Conservation (phyloP, 2,113 vertebrate species). For the Hydrochoerus hydrochaeris region DNA sequence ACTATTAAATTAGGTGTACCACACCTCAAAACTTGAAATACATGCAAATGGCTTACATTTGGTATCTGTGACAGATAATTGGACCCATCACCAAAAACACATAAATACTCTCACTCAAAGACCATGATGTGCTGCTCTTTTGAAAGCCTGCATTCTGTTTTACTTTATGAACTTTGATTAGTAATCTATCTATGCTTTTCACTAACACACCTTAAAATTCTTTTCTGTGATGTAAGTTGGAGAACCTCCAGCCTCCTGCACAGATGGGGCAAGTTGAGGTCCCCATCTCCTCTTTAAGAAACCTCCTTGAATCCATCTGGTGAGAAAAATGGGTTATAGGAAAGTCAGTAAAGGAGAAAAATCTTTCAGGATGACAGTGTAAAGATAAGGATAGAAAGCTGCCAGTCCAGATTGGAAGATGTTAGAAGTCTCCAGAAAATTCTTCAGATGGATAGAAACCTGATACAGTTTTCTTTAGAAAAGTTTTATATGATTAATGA, state of each 20-base stretch:
- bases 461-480: background rate
- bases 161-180: background rate
- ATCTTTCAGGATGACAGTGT: background rate
- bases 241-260: background rate
- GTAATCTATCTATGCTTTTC: background rate
- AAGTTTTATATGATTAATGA: background rate
- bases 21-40: background rate
- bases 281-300: background rate
- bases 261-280: background rate
- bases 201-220: background rate
- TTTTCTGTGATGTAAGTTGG: background rate
- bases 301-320: background rate
- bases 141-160: background rate
- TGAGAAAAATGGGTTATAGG: background rate
- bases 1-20: background rate
- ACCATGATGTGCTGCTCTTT: background rate
- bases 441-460: constrained; percentile 26
- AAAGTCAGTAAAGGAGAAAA: constrained; percentile 38
- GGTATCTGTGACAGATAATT: background rate
- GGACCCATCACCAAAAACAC: background rate
- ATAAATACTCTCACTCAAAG: background rate
- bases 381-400: background rate
- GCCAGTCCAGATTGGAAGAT: background rate
- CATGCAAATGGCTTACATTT: background rate
- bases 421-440: background rate